Percentiles rank a stretch among this genome's conserved stretches.
These are phyloP conservation scores for Bombus waltoni DNA, from an alignment of 1,140 invertebrate species.

Conservation along the genomic window DNA sequence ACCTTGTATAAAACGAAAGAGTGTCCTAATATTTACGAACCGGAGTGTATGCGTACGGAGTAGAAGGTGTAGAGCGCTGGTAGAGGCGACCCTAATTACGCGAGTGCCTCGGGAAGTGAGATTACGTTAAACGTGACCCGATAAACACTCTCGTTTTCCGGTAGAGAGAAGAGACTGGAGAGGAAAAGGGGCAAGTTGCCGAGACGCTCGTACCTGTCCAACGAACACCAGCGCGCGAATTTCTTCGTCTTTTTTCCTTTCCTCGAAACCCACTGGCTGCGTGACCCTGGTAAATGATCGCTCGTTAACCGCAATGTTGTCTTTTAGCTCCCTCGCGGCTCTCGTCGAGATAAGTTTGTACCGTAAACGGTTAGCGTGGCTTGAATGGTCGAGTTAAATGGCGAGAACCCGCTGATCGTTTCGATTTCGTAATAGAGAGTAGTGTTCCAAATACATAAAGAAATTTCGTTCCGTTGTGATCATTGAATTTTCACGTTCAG, in stretches of 20 bases:
- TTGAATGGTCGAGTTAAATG: not conserved
- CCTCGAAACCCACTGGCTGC: slow-evolving; percentile 12
- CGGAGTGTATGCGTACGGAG: too few species aligned
- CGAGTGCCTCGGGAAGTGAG: slow-evolving; percentile 75
- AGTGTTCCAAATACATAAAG: not conserved
- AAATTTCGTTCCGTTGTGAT: not conserved
- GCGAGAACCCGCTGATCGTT: not conserved
- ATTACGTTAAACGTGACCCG: slow-evolving; percentile 74
- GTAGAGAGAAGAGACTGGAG: slow-evolving; percentile 17
- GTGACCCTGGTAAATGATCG: slow-evolving; percentile 67
- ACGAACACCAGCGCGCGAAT: slow-evolving; percentile 32
- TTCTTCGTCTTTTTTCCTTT: slow-evolving; percentile 6
- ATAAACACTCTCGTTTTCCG: slow-evolving; percentile 79
- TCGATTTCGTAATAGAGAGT: not conserved
- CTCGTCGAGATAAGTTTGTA: slow-evolving; percentile 40
- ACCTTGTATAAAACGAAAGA: too few species aligned
- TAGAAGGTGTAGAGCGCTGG: not conserved
- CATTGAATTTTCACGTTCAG: not conserved
- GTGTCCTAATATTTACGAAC: too few species aligned
- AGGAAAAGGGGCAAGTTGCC: too few species aligned
- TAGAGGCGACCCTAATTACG: slow-evolving; percentile 73
- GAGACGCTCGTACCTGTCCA: slow-evolving; percentile 21
- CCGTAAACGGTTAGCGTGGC: not conserved
- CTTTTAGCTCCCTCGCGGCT: slow-evolving; percentile 40
- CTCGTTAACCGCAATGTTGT: slow-evolving; percentile 67